These are phyloP conservation scores for Himalopsyche phryganea DNA, from an alignment of 1,140 invertebrate species.

Conservation along the genomic window DNA sequence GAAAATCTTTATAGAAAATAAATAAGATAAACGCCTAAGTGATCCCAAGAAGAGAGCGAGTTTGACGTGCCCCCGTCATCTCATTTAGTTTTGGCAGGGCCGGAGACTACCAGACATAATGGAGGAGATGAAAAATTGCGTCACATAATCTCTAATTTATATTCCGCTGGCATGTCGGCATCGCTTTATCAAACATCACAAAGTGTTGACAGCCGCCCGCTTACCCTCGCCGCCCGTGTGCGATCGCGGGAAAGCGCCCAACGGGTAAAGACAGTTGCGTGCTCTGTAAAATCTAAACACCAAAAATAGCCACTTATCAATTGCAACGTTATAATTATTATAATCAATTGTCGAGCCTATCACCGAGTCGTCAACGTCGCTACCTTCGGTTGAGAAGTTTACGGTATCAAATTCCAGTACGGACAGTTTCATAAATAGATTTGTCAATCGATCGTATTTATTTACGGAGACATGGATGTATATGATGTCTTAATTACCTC, in stretches of 20 bases:
- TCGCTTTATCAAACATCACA: conserved; percentile 34
- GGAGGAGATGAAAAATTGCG: conserved; percentile 34
- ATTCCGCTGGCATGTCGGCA: conserved; percentile 31
- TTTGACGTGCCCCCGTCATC: conserved; percentile 8
- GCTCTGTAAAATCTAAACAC: no score
- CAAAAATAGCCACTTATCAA: no score
- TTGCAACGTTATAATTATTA: no score
- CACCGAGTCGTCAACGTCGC: no score
- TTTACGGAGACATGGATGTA: no score
- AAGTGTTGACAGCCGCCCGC: conserved; percentile 30
- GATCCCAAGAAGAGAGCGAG: not conserved
- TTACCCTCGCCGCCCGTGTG: not conserved
- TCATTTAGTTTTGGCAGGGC: not conserved
- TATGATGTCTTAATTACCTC: no score
- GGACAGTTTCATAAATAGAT: no score
- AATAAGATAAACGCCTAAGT: conserved; percentile 7
- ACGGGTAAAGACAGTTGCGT: not conserved
- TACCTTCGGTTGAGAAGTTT: no score
- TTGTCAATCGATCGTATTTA: no score
- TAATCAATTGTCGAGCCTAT: no score
- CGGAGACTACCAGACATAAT: conserved; percentile 13
- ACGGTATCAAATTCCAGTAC: no score
- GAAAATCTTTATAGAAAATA: conserved; percentile 8
- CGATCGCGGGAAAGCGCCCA: not conserved
- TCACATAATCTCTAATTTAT: conserved; percentile 36